These are phyloP conservation scores for Drosophila neoperkinsi DNA, from an alignment of 2,888 invertebrate species.

Conservation along the genomic window DNA sequence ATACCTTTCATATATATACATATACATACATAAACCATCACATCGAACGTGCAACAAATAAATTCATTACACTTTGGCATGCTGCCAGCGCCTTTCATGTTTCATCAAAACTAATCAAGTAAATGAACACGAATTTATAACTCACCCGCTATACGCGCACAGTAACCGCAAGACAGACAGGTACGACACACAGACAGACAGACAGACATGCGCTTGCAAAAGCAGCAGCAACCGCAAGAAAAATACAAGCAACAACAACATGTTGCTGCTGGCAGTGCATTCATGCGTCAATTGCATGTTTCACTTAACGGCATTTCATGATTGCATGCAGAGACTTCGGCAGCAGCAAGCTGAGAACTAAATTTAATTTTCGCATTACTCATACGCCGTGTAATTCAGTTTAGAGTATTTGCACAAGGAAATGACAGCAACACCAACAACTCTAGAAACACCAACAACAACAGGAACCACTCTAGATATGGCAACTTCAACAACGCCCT, in stretches of 20 bases:
- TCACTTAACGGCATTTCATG: constrained; percentile 80
- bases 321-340: constrained; percentile 69
- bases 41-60: constrained; percentile 44
- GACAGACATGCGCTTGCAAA: constrained; percentile 11
- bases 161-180: constrained; percentile 65
- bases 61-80: constrained; percentile 69
- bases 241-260: constrained; percentile 33
- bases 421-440: constrained; percentile 71
- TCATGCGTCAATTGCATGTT: constrained; percentile 81
- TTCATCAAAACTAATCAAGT: constrained; percentile 80
- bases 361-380: constrained; percentile 82
- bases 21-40: background rate
- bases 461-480: background rate
- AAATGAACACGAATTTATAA: constrained; percentile 78
- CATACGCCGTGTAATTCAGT: constrained; percentile 83
- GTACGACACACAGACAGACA: constrained; percentile 45
- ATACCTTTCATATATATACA: background rate
- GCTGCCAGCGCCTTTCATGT: constrained; percentile 77
- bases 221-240: constrained; percentile 10
- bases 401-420: constrained; percentile 83
- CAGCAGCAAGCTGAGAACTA: constrained; percentile 72
- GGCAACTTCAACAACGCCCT: constrained; percentile 29
- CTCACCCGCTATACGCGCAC: constrained; percentile 36
- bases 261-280: constrained; percentile 63
- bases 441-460: constrained; percentile 13